phyloP scores from a whole-genome alignment of 1,140 invertebrate genomes.

The Scylla paramamosain region DNA sequence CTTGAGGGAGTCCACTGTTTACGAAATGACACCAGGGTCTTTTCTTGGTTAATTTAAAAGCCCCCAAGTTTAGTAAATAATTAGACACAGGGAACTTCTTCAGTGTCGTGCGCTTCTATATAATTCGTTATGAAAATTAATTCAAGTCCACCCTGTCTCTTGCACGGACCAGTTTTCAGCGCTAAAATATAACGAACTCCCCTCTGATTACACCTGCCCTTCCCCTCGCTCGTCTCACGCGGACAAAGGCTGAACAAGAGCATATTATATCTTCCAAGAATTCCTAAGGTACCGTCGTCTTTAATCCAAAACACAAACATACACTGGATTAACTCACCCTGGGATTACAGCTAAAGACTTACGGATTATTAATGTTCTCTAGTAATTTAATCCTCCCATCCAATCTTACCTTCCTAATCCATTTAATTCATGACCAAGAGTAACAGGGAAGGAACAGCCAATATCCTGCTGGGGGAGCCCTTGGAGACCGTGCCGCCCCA shows the following conservation, averaged over 20 bases:
- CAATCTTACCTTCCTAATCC: conserved; percentile 72
- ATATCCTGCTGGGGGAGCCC: conserved; percentile 52
- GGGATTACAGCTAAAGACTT: conserved; percentile 24
- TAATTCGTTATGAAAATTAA: conserved; percentile 24
- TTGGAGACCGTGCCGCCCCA: conserved; percentile 29
- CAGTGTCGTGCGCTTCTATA: neutral
- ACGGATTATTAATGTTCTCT: conserved; percentile 60
- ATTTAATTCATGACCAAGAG: conserved; percentile 63
- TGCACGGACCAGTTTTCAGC: neutral
- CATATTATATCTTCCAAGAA: conserved; percentile 51
- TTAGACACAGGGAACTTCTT: neutral
- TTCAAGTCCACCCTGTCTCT: conserved; percentile 10
- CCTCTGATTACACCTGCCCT: conserved; percentile 1
- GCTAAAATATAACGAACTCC: conserved; percentile 10
- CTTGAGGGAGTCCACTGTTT: neutral
- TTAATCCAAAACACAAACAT: conserved; percentile 36
- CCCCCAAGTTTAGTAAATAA: neutral
- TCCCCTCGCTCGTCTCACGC: neutral
- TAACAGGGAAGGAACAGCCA: conserved; percentile 66
- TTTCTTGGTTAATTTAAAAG: neutral
- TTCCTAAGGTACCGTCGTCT: conserved; percentile 11
- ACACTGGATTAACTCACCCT: conserved; percentile 39
- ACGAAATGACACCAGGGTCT: neutral
- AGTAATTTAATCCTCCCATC: conserved; percentile 69
- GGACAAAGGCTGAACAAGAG: conserved; percentile 32